Percentiles rank a stretch among this genome's conserved stretches.
Conservation (phyloP, 2,888 invertebrate species). For the Myopa tessellatipennis region DNA sequence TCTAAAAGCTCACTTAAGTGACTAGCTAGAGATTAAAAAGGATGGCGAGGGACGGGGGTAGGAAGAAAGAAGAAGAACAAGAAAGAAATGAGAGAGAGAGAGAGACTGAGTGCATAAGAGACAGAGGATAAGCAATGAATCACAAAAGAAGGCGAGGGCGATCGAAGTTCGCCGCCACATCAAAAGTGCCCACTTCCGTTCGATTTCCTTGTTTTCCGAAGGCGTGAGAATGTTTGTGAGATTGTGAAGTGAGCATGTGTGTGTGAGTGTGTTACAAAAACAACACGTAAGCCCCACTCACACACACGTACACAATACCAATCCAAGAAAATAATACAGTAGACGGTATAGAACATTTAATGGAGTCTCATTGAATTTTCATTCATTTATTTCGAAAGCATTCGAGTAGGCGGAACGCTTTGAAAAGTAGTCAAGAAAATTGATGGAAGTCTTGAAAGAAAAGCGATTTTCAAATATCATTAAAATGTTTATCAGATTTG, state of each 20-base stretch:
- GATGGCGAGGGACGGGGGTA: too few relatives aligned
- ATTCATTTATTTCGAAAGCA: slow-evolving; percentile 1
- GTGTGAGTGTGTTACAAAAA: background rate
- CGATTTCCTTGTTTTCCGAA: background rate
- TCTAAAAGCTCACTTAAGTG: slow-evolving; percentile 30
- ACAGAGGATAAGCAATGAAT: background rate
- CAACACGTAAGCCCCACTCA: background rate
- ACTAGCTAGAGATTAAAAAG: slow-evolving; percentile 30
- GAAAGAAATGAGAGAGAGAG: background rate
- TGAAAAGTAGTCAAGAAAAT: slow-evolving; percentile 11
- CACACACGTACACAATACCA: background rate
- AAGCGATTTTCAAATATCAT: background rate
- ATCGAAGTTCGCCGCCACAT: background rate
- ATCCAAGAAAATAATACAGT: background rate
- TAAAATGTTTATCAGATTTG: background rate
- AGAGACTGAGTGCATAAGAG: background rate
- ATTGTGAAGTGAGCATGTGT: background rate
- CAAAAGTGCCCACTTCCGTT: slow-evolving; percentile 8
- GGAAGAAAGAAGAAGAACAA: background rate
- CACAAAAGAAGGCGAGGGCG: background rate
- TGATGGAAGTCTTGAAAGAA: slow-evolving; percentile 18
- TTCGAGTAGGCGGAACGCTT: background rate
- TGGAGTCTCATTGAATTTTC: slow-evolving; percentile 2
- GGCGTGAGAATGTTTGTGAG: background rate
- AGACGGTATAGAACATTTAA: background rate